Conservation (phyloP, 2,113 vertebrate genomes). For the Hydropotes inermis region DNA sequence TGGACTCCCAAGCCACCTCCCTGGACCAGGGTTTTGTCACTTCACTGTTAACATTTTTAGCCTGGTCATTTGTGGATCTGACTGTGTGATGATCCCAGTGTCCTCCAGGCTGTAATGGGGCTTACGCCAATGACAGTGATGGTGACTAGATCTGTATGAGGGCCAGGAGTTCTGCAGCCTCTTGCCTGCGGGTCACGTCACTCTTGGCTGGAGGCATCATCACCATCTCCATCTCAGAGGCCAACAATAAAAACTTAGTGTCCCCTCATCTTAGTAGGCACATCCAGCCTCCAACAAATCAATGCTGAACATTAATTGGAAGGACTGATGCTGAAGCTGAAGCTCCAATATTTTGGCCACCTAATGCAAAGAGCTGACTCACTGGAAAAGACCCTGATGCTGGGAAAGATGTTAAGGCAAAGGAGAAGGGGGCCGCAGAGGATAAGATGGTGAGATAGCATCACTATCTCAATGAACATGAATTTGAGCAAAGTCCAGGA, state of each 20-base stretch:
- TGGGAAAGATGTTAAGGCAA: neutral
- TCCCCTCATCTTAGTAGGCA: neutral
- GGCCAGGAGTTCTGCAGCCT: accelerated
- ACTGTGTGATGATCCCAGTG: neutral
- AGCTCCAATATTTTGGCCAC: neutral
- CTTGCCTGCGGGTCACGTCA: accelerated
- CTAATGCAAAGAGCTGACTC: neutral
- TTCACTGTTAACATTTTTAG: neutral
- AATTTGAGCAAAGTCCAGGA: neutral
- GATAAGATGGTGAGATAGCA: neutral
- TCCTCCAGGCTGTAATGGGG: neutral
- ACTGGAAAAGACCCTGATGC: neutral
- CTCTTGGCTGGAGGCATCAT: accelerated
- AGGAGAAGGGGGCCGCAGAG: neutral
- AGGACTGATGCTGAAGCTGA: neutral
- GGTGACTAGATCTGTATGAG: accelerated
- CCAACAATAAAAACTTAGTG: accelerated
- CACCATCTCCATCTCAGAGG: neutral
- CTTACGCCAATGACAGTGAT: accelerated
- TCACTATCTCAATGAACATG: neutral
- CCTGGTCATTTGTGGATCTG: neutral
- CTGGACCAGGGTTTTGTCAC: too few species aligned
- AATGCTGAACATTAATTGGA: neutral
- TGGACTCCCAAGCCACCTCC: neutral
- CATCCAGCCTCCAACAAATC: neutral